Evolutionary conservation across 2,113 vertebrate genomes (phyloP), one percentile per base, ranked within the genome.

Genomic region (Microcebus lehilahytsara): DNA sequence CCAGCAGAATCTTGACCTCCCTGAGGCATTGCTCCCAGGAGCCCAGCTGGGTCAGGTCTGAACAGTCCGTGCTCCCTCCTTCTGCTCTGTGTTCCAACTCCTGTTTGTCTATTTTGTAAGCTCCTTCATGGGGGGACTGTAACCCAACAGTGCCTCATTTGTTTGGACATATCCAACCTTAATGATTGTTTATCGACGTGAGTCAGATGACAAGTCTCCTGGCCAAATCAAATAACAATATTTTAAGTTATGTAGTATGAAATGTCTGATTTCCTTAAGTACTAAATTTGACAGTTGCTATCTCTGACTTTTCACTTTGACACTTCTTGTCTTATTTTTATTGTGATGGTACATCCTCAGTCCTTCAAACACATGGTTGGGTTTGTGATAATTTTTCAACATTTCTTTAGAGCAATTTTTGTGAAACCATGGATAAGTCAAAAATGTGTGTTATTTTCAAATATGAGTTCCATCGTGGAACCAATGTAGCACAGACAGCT

Each of bases 1-100:
- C 67, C 2, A 11, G 32, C 10, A 85, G 64, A 81, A 64, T 13
- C 1, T 53, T 79, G 34, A 75, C 71, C 58, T 95, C 13, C 37
- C 9, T 77, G 0, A 32, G n/a, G 5, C 7, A 32, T 12, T 9
- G 0, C 14, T 78, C 34, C 40, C 58, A 34, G 42, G 2, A 42
- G 13, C 11, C 62, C 84, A 5, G 19, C 8, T 78, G 30, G 0
- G 30, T 89, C 2, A 25, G 16, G 2, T 79, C 56, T 69, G 72
- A 80, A 46, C 2, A 20, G 16, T 7, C 6, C 1, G 13, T 0
- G 1, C 4, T 5, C 5, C 42, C 32, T 3, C 22, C 12, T 34
- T 79, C 30, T 53, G 32, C 17, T 84, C 66, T 71, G 46, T 51
- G 34, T 13, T 67, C 27, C 42, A 27, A 0, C 9, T 84, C 34